Evolutionary conservation across 1,140 invertebrate species (phyloP).

Genomic region (Atta texana): DNA sequence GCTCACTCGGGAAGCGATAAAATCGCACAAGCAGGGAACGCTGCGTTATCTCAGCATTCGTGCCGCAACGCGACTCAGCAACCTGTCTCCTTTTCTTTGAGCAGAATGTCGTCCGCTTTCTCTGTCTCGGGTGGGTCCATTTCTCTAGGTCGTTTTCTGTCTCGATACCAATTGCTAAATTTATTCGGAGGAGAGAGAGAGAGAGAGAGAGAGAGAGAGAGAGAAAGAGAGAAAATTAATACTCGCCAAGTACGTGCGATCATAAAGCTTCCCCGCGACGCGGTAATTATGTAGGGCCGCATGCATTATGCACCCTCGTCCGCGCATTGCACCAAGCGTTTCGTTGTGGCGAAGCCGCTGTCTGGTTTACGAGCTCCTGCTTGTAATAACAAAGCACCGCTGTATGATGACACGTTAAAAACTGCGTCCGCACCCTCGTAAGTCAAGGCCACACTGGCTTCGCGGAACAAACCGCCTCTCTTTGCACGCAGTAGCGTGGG

Average conservation of each 20-base stretch:
- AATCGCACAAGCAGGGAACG: conserved; percentile 75
- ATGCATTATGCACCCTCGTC: conserved; percentile 73
- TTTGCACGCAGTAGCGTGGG: conserved; percentile 43
- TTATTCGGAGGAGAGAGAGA: conserved; percentile 62
- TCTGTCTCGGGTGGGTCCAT: conserved; percentile 5
- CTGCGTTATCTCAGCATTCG: conserved; percentile 74
- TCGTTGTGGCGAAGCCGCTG: conserved; percentile 62
- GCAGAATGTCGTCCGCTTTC: conserved; percentile 43
- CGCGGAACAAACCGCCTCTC: neutral
- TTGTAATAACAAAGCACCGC: conserved; percentile 80
- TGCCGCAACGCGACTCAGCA: conserved; percentile 66
- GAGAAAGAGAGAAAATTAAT: conserved; percentile 83
- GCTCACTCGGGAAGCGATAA: conserved; percentile 72
- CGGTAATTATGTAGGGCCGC: conserved; percentile 81
- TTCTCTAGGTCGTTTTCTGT: conserved; percentile 46
- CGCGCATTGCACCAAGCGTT: conserved; percentile 63
- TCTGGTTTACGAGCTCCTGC: conserved; percentile 82
- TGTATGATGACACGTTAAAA: conserved; percentile 82
- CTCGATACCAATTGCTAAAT: conserved; percentile 35
- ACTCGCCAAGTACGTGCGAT: conserved; percentile 76
- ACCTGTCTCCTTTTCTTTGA: conserved; percentile 37
- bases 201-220: conserved; percentile 80
- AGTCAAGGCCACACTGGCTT: conserved; percentile 29
- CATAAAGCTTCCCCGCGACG: conserved; percentile 84
- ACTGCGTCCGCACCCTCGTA: conserved; percentile 51